A percentile compares a stretch with the other conserved stretches of the same genome.
Evolutionary conservation across 1,140 invertebrate genomes (phyloP).

Genomic region (Amphibalanus amphitrite): DNA sequence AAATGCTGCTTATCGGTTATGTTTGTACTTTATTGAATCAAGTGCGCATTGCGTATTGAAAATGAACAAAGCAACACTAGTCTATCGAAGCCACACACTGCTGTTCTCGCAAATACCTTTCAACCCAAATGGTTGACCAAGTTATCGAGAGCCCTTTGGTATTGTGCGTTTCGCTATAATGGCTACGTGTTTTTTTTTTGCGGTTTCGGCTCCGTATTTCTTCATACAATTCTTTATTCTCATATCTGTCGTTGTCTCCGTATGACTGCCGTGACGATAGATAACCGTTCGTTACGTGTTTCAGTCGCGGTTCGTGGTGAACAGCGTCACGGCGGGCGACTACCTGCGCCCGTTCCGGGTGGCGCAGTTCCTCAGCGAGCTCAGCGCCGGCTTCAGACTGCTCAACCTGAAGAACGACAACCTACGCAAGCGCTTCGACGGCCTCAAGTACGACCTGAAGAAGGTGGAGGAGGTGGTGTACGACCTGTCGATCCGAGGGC

Average conservation of each 20-base stretch:
- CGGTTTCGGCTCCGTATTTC: not conserved
- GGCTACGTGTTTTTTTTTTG: not conserved
- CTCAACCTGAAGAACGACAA: slow-evolving; percentile 82
- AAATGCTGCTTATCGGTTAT: too few relatives aligned
- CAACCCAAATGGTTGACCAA: too few relatives aligned
- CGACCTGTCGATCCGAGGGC: slow-evolving; percentile 68
- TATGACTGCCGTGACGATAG: not conserved
- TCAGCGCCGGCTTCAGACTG: slow-evolving; percentile 72
- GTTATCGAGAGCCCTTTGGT: not conserved
- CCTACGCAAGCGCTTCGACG: slow-evolving; percentile 72
- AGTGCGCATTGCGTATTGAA: too few relatives aligned
- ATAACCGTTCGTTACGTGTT: slow-evolving; percentile 17
- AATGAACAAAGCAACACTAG: too few relatives aligned
- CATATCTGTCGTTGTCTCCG: slow-evolving; percentile 12
- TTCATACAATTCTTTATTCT: slow-evolving; percentile 7
- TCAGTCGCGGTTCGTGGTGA: slow-evolving; percentile 61
- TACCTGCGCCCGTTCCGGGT: slow-evolving; percentile 62
- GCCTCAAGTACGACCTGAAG: slow-evolving; percentile 80
- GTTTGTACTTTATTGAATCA: too few relatives aligned
- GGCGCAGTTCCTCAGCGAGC: slow-evolving; percentile 61
- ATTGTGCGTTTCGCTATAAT: not conserved
- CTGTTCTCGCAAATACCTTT: too few relatives aligned
- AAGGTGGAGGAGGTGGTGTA: slow-evolving; percentile 92
- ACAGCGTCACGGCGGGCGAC: slow-evolving; percentile 70
- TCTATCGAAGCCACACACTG: too few relatives aligned